Evolutionary conservation across 2,113 vertebrate genomes (phyloP), one percentile per base, ranked within the genome.

Genomic region (Ceyx cyanopectus): DNA sequence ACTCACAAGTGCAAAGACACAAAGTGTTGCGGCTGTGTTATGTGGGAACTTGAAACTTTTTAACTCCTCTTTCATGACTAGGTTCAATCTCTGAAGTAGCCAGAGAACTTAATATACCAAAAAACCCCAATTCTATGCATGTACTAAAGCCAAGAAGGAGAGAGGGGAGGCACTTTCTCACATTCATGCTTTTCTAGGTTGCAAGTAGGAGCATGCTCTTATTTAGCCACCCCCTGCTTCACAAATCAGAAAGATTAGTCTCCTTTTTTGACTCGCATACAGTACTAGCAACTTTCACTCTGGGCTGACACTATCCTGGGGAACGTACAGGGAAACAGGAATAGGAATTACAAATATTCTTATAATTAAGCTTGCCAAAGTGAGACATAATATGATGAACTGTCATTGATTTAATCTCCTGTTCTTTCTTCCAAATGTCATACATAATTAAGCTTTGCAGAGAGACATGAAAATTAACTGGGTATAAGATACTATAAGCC

Each of bases 161-260:
- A 81, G 78, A 92, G 32, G 56, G 83, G 70, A 82, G 69, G 73
- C 91, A 95, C 79, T 89, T 96, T 89, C 89, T 91, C 67, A 75
- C 54, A 56, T 85, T 85, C 54, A 48, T 60, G 48, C 57, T 81
- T 73, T 88, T 41, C 68, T 3, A 5, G 45, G 50, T 30, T 91
- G 62, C 70, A 53, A 75, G 46, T 27, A 65, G 74, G 53, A 80
- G 75, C 2, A 0, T 70, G 78, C 29, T 90, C 27, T 50, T 73
- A 77, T 23, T 20, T 34, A 69, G 54, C 51, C 81, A 90, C 24
- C 3, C 67, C 34, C 23, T 70, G 80, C 54, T 78, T 74, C 4
- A 7, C 27, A 72, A 70, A 73, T 37, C 65, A 62, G 18, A 84
- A 86, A 65, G 37, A 30, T 43, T 1, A 84, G 21, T 37, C 60